phyloP scores from a whole-genome alignment of 2,797 vertebrate genomes.

The Orientallactaga sibirica region DNA sequence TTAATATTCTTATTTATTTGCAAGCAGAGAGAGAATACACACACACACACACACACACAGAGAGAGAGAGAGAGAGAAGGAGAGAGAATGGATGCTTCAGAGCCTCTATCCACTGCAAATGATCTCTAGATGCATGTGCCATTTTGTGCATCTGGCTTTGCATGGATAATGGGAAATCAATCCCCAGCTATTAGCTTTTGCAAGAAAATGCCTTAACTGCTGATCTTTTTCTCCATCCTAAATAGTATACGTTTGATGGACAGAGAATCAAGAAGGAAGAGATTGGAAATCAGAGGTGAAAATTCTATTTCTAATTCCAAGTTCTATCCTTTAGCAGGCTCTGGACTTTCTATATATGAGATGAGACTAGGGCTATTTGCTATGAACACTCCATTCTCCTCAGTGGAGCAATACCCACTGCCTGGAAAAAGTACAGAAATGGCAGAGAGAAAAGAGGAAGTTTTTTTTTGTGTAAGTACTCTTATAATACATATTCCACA shows the following conservation, averaged over 20 bases:
- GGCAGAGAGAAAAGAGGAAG: not conserved
- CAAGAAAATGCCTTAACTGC: too few relatives aligned
- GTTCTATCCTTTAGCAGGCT: not conserved
- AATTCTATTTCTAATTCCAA: constrained; percentile 40
- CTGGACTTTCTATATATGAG: not conserved
- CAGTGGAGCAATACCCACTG: not conserved
- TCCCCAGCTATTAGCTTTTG: too few relatives aligned
- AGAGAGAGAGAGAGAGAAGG: too few relatives aligned
- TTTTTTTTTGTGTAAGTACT: not conserved
- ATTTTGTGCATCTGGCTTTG: too few relatives aligned
- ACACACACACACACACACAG: too few relatives aligned
- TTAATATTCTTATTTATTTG: too few relatives aligned
- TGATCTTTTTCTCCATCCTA: too few relatives aligned
- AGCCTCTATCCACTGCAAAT: too few relatives aligned
- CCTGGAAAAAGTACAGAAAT: constrained; percentile 38
- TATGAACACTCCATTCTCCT: not conserved
- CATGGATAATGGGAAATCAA: too few relatives aligned
- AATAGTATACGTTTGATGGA: not conserved
- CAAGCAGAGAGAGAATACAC: too few relatives aligned
- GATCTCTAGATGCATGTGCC: too few relatives aligned
- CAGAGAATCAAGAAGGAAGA: not conserved
- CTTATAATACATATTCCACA: constrained; percentile 6
- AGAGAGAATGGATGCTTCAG: too few relatives aligned
- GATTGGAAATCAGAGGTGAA: not conserved
- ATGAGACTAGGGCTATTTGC: not conserved